These are phyloP conservation scores for Megalopta genalis DNA, from an alignment of 1,140 invertebrate species.

Conservation along the genomic window DNA sequence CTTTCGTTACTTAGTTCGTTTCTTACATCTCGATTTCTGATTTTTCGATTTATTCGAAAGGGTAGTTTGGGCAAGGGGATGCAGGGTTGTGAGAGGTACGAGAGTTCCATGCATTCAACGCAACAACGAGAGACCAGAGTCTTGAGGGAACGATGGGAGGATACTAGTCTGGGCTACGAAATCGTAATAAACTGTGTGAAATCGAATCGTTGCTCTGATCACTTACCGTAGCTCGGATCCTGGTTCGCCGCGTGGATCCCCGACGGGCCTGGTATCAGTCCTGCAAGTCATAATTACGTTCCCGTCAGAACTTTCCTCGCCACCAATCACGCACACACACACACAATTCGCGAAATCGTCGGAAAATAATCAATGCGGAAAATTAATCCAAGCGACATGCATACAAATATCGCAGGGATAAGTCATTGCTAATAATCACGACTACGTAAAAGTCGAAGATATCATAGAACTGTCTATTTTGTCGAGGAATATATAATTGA, in stretches of 20 bases:
- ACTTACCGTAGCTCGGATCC: conserved; percentile 91
- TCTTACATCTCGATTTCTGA: neutral
- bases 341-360: too few relatives aligned
- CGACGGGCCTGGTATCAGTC: conserved; percentile 90
- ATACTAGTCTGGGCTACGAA: conserved; percentile 76
- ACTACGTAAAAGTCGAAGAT: too few relatives aligned
- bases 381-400: too few relatives aligned
- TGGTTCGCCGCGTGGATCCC: conserved; percentile 85
- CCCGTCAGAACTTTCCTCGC: neutral
- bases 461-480: too few relatives aligned
- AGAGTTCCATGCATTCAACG: conserved; percentile 81
- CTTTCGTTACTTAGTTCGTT: conserved; percentile 9
- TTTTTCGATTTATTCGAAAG: conserved; percentile 15
- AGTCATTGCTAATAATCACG: too few relatives aligned
- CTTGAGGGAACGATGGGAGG: conserved; percentile 77
- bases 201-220: conserved; percentile 48
- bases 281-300: conserved; percentile 75
- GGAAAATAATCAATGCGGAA: too few relatives aligned
- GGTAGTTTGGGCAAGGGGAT: conserved; percentile 63
- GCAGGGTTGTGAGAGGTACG: conserved; percentile 78
- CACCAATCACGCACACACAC: too few relatives aligned
- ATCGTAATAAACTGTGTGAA: conserved; percentile 67
- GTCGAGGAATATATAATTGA: too few relatives aligned
- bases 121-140: conserved; percentile 79
- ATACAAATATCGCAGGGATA: too few relatives aligned